A percentile compares a stretch with the other conserved stretches of the same genome.
phyloP scores from a whole-genome alignment of 2,113 vertebrate species.

The Heterotis niloticus region DNA sequence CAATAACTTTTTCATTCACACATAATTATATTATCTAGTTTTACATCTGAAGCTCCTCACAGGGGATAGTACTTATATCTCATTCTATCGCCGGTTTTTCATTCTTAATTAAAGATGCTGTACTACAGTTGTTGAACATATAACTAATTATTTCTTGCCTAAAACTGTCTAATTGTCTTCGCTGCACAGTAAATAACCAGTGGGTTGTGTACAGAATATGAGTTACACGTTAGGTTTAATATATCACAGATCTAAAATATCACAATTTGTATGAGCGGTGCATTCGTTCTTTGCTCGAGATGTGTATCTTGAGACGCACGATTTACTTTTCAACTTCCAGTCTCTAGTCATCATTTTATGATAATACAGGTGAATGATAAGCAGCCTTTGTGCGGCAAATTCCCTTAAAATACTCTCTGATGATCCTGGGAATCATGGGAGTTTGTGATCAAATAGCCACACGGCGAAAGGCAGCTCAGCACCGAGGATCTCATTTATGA shows the following conservation, averaged over 20 bases:
- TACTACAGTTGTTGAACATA: background rate
- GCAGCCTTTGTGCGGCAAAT: background rate
- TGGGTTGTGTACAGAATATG: background rate
- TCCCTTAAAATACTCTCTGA: background rate
- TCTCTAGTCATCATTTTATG: background rate
- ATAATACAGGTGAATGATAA: slow-evolving; percentile 13
- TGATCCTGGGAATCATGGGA: background rate
- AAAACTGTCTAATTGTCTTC: background rate
- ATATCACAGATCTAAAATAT: background rate
- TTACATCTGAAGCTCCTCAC: background rate
- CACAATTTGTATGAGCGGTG: background rate
- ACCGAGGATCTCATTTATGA: background rate
- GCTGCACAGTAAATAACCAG: background rate
- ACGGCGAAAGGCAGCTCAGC: background rate
- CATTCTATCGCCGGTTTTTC: background rate
- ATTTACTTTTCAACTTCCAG: background rate
- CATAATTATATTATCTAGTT: background rate
- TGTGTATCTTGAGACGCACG: background rate
- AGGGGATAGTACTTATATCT: background rate
- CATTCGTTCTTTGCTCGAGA: background rate
- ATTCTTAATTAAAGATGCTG: background rate
- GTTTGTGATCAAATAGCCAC: slow-evolving; percentile 15
- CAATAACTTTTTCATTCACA: background rate
- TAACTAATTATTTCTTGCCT: background rate
- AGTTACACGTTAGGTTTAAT: background rate